A percentile compares a stretch with the other conserved stretches of the same genome.
Evolutionary conservation across 2,113 vertebrate genomes (phyloP).

Genomic region (Oncorhynchus kisutch): DNA sequence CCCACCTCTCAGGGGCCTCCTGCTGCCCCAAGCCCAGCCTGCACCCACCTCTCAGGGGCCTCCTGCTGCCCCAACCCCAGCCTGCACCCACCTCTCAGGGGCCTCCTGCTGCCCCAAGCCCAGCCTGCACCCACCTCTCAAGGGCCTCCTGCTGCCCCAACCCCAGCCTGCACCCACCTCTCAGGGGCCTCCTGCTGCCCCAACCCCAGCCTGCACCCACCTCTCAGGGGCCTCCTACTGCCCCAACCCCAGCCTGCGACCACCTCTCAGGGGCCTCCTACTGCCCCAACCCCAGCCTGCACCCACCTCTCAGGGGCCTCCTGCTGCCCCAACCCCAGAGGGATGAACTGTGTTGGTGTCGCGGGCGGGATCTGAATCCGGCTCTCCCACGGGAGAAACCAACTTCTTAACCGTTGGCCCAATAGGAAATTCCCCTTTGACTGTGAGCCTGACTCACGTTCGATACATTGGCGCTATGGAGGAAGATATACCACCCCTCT

Average conservation of each 20-base stretch:
- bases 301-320: conserved; percentile 14
- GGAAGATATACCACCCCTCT: too few relatives aligned
- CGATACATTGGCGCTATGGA: too few relatives aligned
- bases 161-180: background rate
- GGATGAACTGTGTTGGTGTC: too few relatives aligned
- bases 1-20: background rate
- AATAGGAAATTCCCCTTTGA: too few relatives aligned
- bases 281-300: background rate
- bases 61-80: background rate
- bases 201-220: background rate
- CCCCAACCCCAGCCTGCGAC: background rate
- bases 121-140: background rate
- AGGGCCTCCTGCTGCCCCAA: background rate
- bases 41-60: background rate
- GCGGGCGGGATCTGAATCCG: too few relatives aligned
- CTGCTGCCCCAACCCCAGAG: background rate
- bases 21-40: background rate
- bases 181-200: conserved; percentile 13
- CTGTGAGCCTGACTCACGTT: too few relatives aligned
- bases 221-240: conserved; percentile 11
- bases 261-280: conserved; percentile 11
- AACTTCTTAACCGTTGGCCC: too few relatives aligned
- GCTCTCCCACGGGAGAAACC: too few relatives aligned
- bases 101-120: background rate
- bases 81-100: background rate